Conservation (phyloP, 2,113 vertebrate species). For the Halichoeres trimaculatus region DNA sequence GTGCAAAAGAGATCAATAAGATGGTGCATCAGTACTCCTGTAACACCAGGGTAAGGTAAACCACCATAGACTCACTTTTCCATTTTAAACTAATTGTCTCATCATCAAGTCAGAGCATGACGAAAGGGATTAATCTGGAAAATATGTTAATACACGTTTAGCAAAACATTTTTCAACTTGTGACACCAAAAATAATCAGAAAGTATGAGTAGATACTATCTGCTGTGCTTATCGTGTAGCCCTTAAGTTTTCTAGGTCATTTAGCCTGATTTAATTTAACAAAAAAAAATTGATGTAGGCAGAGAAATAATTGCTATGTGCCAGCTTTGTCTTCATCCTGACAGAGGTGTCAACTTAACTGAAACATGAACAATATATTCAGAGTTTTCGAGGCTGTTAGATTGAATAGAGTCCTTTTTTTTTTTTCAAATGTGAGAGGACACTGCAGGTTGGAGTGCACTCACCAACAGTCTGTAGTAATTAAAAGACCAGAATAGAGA, state of each 20-base stretch:
- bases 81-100: constrained; percentile 19
- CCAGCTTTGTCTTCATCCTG: constrained; percentile 25
- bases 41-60: constrained; percentile 1
- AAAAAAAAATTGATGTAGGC: constrained; percentile 44
- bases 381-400: neutral
- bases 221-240: constrained; percentile 25
- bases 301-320: constrained; percentile 32
- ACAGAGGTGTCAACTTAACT: constrained; percentile 19
- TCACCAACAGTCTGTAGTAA: constrained; percentile 33
- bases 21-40: constrained; percentile 10
- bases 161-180: constrained; percentile 12
- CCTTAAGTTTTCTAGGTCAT: constrained; percentile 60
- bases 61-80: neutral
- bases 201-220: constrained; percentile 41
- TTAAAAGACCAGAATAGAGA: constrained; percentile 50
- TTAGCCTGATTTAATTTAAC: constrained; percentile 35
- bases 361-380: constrained; percentile 17
- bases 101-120: constrained; percentile 21
- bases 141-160: constrained; percentile 26
- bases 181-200: constrained; percentile 15
- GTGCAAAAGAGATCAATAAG: constrained; percentile 30
- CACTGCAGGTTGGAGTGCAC: constrained; percentile 9
- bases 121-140: constrained; percentile 26
- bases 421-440: neutral
- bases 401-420: constrained; percentile 14